Conservation (phyloP, 2,113 vertebrate genomes). For the Arenaria interpres region DNA sequence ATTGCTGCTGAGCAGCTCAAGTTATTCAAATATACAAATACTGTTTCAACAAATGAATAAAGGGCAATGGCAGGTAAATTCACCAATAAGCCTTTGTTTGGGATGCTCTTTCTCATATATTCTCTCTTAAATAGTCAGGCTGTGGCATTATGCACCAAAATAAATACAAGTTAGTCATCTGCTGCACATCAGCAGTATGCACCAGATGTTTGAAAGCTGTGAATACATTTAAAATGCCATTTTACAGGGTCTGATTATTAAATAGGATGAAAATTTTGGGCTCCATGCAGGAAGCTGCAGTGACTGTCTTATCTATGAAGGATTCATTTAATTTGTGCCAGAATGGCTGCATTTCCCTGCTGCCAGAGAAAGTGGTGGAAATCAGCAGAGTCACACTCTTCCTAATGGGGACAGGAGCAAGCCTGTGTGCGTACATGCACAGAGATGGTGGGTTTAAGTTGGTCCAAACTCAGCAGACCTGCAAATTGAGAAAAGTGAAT, state of each 20-base stretch:
- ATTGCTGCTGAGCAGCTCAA: conserved; percentile 4
- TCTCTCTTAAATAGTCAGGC: conserved; percentile 33
- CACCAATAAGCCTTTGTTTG: conserved; percentile 26
- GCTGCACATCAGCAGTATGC: not conserved
- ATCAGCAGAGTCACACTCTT: not conserved
- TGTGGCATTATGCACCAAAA: conserved; percentile 35
- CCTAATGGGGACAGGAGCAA: not conserved
- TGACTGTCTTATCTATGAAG: conserved; percentile 23
- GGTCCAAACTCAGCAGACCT: not conserved
- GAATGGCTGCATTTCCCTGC: not conserved
- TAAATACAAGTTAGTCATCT: conserved; percentile 1
- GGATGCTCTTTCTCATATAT: conserved; percentile 13
- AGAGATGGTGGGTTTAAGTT: not conserved
- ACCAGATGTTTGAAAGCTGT: conserved; percentile 50
- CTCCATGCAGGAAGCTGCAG: conserved; percentile 12
- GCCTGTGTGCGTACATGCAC: not conserved
- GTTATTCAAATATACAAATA: conserved; percentile 43
- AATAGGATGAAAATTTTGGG: conserved; percentile 24
- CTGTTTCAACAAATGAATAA: conserved; percentile 30
- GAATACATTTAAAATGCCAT: conserved; percentile 43
- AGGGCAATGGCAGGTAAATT: conserved; percentile 43
- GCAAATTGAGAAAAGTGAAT: not conserved
- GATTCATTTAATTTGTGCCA: conserved; percentile 20
- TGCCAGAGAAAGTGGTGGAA: not conserved
- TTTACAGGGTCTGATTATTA: conserved; percentile 43